phyloP scores from a whole-genome alignment of 2,113 vertebrate genomes.

The Tragelaphus imberbis region DNA sequence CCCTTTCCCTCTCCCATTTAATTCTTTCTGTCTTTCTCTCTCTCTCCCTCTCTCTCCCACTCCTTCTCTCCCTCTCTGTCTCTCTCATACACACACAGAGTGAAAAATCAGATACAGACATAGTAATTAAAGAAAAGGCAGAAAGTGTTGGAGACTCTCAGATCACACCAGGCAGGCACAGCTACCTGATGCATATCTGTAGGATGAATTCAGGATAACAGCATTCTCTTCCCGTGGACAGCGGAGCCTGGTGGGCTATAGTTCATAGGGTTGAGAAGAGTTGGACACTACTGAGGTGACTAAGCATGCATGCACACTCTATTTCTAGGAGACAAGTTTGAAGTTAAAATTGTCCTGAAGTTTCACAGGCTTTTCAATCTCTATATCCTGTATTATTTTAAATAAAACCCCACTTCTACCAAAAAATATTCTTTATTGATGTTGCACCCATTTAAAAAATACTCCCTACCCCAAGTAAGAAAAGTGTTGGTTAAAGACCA shows the following conservation, averaged over 20 bases:
- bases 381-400: not conserved
- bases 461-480: not conserved
- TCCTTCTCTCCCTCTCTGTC: not conserved
- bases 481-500: not conserved
- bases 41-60: accelerated
- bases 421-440: not conserved
- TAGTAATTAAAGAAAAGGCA: not conserved
- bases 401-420: constrained; percentile 9
- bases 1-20: not conserved
- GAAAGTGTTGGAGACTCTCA: not conserved
- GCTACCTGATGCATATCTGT: not conserved
- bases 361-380: not conserved
- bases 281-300: not conserved
- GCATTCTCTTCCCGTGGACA: not conserved
- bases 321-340: not conserved
- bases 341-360: not conserved
- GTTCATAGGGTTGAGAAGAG: not conserved
- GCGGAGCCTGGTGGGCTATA: not conserved
- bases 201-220: not conserved
- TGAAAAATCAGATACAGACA: not conserved
- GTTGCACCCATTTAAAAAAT: not conserved
- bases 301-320: not conserved
- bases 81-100: not conserved
- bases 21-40: not conserved
- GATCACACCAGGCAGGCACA: not conserved